Evolutionary conservation across 2,888 invertebrate genomes (phyloP), one percentile per base, ranked within the genome.

Genomic region (Hoplodrina ambigua): DNA sequence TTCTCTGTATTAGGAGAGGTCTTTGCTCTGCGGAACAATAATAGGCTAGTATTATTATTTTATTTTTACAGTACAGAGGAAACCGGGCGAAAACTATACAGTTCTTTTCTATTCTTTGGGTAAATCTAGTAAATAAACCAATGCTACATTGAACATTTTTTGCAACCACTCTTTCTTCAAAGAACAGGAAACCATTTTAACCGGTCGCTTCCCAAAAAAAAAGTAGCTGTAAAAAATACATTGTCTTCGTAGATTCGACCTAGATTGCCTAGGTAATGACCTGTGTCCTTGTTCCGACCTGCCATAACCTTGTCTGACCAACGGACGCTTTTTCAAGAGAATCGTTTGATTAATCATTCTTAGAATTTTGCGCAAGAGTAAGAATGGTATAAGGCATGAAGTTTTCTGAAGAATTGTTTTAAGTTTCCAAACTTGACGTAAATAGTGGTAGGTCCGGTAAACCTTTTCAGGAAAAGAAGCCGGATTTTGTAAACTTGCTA

Each of bases 281-380:
- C 65, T 61, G 19, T 44, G 81, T 66, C 78, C 72, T 81, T 81
- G 62, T 52, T n/a, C 13, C 4, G 62, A 75, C 79, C 77, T 55
- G 49, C 5, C 17, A n/a, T 49, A 53, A 74, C 78, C 68, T 77
- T 79, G 15, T n/a, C 5, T 50, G 37, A 77, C 50, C 25, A 55
- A 46, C 44, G 19, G 50, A 17, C 59, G 55, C 15, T 70, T 76
- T 58, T 72, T 50, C 30, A 19, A 20, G 4, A 25, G 6, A 53
- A 11, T 4, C n/a, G 15, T 25, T 25, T 46, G 58, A 76, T 15
- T 1, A 44, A 55, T 44, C 33, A 59, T 69, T 76, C 70, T 19
- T 25, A 17, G 59, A 59, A 72, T 25, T 19, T 13, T 44, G 11
- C n/a, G 33, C n/a, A 10, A n/a, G 33, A 41, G 11, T 11, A n/a